Percentiles rank a stretch among this genome's conserved stretches.
These are phyloP conservation scores for Euzophera pinguis DNA, from an alignment of 2,888 invertebrate species.

Conservation along the genomic window DNA sequence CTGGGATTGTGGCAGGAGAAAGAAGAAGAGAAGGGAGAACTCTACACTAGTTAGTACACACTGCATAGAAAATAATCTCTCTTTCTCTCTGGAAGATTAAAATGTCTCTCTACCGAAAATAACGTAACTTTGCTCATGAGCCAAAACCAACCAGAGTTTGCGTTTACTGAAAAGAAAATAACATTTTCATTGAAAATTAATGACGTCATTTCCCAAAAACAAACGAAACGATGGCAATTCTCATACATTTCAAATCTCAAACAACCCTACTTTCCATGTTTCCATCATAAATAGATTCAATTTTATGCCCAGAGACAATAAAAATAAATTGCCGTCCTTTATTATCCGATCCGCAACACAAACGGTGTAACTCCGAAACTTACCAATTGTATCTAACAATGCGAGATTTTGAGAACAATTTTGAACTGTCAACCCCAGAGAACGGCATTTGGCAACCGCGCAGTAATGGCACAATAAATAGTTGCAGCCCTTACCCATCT, in stretches of 20 bases:
- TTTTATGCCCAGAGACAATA: slow-evolving; percentile 63
- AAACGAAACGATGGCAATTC: slow-evolving; percentile 1
- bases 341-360: slow-evolving; percentile 53
- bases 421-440: slow-evolving; percentile 64
- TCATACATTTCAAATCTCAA: slow-evolving; percentile 7
- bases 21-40: too few species aligned
- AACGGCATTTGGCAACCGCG: slow-evolving; percentile 63
- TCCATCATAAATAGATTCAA: slow-evolving; percentile 70
- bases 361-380: slow-evolving; percentile 8
- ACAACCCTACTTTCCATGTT: slow-evolving; percentile 37
- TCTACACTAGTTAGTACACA: too few species aligned
- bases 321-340: slow-evolving; percentile 64
- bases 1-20: too few species aligned
- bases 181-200: neutral
- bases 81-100: too few species aligned
- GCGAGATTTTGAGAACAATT: slow-evolving; percentile 49
- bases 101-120: too few species aligned
- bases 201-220: neutral
- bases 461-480: slow-evolving; percentile 76
- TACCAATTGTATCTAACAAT: slow-evolving; percentile 10
- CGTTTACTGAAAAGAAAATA: neutral
- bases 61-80: too few species aligned
- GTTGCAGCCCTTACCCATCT: slow-evolving; percentile 75
- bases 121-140: too few species aligned
- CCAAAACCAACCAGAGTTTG: too few species aligned